Percentiles rank a stretch among this genome's conserved stretches.
Conservation (phyloP, 2,797 vertebrate species). For the Anniella stebbinsi region DNA sequence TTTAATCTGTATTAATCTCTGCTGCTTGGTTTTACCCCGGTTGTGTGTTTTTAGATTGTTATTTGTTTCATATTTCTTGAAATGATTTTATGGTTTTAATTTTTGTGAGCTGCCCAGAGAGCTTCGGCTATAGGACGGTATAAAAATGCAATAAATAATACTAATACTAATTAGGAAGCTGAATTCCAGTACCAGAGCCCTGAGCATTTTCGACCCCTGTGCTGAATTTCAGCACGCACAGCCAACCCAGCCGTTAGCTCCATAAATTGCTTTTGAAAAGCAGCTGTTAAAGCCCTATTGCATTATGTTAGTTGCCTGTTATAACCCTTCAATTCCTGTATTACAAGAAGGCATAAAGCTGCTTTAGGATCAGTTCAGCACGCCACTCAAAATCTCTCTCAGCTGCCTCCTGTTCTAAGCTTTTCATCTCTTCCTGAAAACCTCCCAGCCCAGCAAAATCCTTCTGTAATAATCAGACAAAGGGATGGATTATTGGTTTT, state of each 20-base stretch:
- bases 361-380: neutral
- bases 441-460: neutral
- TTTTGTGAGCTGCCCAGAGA: too few relatives aligned
- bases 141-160: too few relatives aligned
- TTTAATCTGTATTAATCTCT: too few relatives aligned
- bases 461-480: conserved; percentile 13
- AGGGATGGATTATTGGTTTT: neutral
- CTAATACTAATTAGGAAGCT: neutral
- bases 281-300: neutral
- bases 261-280: neutral
- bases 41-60: too few relatives aligned
- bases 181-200: neutral
- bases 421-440: conserved; percentile 12
- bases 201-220: neutral
- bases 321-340: neutral
- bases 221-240: neutral
- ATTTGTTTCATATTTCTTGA: too few relatives aligned
- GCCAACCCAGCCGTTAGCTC: neutral
- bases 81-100: too few relatives aligned
- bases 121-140: too few relatives aligned
- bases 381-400: neutral
- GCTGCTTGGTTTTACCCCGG: too few relatives aligned
- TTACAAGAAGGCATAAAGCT: neutral
- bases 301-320: neutral
- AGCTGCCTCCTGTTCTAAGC: neutral